Conservation (phyloP, 1,140 invertebrate genomes). For the Plutomurus gul region DNA sequence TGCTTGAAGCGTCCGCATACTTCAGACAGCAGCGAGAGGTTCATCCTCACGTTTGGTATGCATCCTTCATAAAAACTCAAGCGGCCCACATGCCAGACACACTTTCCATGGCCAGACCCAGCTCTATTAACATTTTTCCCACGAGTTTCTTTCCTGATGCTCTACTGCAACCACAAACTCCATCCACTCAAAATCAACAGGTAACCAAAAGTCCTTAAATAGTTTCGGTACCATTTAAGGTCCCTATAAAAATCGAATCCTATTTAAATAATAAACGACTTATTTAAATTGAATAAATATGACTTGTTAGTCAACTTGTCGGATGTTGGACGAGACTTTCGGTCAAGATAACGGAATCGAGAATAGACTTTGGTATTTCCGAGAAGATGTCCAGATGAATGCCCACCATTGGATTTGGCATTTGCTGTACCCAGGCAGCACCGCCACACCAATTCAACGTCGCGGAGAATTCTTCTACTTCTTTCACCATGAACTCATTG, state of each 20-base stretch:
- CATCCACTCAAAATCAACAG: neutral
- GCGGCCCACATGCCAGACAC: neutral
- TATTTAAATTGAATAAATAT: neutral
- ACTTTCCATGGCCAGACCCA: neutral
- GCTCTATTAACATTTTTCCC: neutral
- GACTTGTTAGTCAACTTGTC: neutral
- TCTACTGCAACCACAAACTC: neutral
- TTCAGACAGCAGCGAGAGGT: neutral
- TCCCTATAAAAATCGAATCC: no score
- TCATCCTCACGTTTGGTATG: neutral
- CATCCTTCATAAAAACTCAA: neutral
- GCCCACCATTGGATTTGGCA: slow-evolving; percentile 66
- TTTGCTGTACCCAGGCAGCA: neutral
- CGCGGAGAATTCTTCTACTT: slow-evolving; percentile 13
- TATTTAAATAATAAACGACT: no score
- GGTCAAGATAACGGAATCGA: slow-evolving; percentile 31
- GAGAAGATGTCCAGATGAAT: slow-evolving; percentile 26
- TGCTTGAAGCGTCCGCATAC: neutral
- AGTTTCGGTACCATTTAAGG: no score
- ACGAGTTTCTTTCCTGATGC: neutral
- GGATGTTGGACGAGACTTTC: slow-evolving; percentile 22
- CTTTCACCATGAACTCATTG: neutral
- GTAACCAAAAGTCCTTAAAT: neutral
- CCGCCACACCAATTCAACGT: neutral
- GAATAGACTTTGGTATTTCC: slow-evolving; percentile 39